Percentiles rank a stretch among this genome's conserved stretches.
Conservation (phyloP, 2,888 invertebrate species). For the Cheiracanthium punctorium region DNA sequence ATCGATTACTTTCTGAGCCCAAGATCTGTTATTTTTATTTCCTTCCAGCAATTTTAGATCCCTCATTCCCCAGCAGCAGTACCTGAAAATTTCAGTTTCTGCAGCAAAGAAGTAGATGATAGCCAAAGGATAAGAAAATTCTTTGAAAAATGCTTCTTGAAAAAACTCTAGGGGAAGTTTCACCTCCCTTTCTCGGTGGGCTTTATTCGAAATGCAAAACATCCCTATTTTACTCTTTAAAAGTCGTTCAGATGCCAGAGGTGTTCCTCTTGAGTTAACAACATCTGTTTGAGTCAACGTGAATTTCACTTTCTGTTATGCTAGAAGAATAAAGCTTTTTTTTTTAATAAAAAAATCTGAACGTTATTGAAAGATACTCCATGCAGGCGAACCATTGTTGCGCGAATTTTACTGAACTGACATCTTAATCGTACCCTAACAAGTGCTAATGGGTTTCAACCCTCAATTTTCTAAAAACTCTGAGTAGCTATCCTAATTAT, state of each 20-base stretch:
- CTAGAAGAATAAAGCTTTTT: too few species aligned
- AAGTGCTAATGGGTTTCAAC: too few species aligned
- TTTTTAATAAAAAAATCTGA: too few species aligned
- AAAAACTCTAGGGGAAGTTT: background rate
- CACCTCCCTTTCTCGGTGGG: background rate
- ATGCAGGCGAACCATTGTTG: too few species aligned
- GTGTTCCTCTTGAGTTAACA: background rate
- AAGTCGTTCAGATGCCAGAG: constrained; percentile 1
- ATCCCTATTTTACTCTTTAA: constrained; percentile 16
- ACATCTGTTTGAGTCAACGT: constrained; percentile 24
- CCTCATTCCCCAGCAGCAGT: background rate
- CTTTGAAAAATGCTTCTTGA: background rate
- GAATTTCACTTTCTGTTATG: constrained; percentile 27
- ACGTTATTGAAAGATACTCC: too few species aligned
- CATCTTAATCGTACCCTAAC: too few species aligned
- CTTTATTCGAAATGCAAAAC: constrained; percentile 24
- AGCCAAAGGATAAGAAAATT: background rate
- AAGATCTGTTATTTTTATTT: background rate
- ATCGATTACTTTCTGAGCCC: constrained; percentile 7
- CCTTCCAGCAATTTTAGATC: background rate
- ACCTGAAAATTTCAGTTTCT: background rate
- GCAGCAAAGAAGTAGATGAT: constrained; percentile 8
- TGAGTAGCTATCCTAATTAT: too few species aligned
- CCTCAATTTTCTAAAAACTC: too few species aligned
- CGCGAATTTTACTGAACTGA: too few species aligned